Conservation (phyloP, 2,888 invertebrate genomes). For the Macrosoma leucophasiata region DNA sequence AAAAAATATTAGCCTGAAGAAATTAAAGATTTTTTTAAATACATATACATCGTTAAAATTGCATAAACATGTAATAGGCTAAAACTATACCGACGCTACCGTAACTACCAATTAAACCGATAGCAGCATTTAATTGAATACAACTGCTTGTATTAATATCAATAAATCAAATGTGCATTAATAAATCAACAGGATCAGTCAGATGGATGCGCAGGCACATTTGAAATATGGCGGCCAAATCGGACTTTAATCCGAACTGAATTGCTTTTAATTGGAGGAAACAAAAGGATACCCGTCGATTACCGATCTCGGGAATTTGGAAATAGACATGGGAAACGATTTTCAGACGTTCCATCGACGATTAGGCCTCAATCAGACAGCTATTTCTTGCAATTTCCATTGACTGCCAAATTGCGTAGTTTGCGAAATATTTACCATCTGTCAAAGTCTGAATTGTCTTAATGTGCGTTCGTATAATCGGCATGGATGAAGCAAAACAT, state of each 20-base stretch:
- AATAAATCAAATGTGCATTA: slow-evolving; percentile 48
- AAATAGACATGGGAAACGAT: slow-evolving; percentile 67
- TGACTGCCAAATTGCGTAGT: slow-evolving; percentile 65
- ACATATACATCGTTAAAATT: not conserved
- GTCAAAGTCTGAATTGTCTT: no score
- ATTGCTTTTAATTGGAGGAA: slow-evolving; percentile 67
- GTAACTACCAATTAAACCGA: slow-evolving; percentile 28
- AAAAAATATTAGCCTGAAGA: no score
- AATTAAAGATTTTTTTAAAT: not conserved
- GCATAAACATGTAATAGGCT: not conserved
- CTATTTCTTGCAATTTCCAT: slow-evolving; percentile 67
- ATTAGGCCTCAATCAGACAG: slow-evolving; percentile 64
- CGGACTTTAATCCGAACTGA: slow-evolving; percentile 50
- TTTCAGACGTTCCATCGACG: slow-evolving; percentile 36
- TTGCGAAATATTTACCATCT: slow-evolving; percentile 31
- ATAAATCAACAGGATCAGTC: slow-evolving; percentile 49
- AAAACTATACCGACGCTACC: slow-evolving; percentile 16
- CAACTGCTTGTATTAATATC: slow-evolving; percentile 48
- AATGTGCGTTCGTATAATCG: no score
- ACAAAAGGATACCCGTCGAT: slow-evolving; percentile 43
- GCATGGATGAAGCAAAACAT: no score
- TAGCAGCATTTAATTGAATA: slow-evolving; percentile 44
- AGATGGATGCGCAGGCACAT: slow-evolving; percentile 34
- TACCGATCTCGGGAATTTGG: slow-evolving; percentile 44
- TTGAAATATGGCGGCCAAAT: slow-evolving; percentile 60